Evolutionary conservation across 1,140 invertebrate species (phyloP), one percentile per base, ranked within the genome.

Genomic region (Brachionus paranguensis): DNA sequence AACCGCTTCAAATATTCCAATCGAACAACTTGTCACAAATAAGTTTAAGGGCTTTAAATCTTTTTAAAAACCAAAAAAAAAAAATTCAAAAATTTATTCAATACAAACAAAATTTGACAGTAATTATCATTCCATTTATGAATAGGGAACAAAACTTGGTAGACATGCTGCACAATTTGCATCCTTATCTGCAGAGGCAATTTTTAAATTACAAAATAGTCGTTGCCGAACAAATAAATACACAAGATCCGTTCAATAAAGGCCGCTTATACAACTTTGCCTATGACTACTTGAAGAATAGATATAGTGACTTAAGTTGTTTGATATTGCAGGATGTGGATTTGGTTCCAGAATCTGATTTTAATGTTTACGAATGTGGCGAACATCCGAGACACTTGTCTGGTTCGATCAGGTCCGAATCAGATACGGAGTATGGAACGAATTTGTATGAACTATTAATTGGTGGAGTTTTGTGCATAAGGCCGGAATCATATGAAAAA

Each of bases 241-340:
- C 14, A 17, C 7, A 53, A 27, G 50, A 79, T 14, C 50, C 50
- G 5, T 83, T 83, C 29, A 83, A 83, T 24, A 83, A 83, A 43
- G 79, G 79, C 29, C 24, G 79, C 6, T 70, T 83, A 33, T 83
- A 45, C 27, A 83, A 83, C 43, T 65, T 43, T 8, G 79, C 79
- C 41, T 41, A 50, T 83, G 41, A 47, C 27, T 65, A 68, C 37
- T 43, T 70, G 53, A 45, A 27, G 20, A 24, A 83, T 6, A 45
- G 45, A 6, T 45, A 45, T 64, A 14, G 3, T 10, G 50, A 65
- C 24, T 41, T 81, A 6, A 86, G 88, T 41, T 98, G 96, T 87
- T 92, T 96, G 70, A 93, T 98, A 79, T 93, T 98, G 86, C 95
- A 97, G 89, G 96, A 98, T 88, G 93, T 98, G 65, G 95, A 98